Evolutionary conservation across 2,888 invertebrate genomes (phyloP).

Genomic region (Zaprionus bogoriensis): DNA sequence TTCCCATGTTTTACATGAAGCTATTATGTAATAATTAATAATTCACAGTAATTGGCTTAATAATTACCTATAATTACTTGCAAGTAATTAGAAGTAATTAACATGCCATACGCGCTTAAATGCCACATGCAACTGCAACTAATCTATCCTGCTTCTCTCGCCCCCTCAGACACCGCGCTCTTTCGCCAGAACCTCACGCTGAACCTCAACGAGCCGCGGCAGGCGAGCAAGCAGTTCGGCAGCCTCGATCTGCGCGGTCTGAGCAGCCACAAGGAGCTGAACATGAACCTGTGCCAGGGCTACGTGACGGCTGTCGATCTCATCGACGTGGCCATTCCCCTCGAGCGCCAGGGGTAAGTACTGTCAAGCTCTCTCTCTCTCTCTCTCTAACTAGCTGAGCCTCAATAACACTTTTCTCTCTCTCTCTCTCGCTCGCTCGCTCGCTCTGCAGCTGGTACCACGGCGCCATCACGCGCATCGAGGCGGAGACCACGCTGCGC

Average conservation of each 20-base stretch:
- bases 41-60: too few relatives aligned
- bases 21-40: too few relatives aligned
- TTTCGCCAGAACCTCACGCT: constrained; percentile 89
- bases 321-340: constrained; percentile 91
- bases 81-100: background rate
- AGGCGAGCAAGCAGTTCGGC: constrained; percentile 80
- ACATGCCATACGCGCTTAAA: background rate
- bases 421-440: background rate
- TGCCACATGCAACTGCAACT: too few relatives aligned
- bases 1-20: too few relatives aligned
- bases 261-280: constrained; percentile 85
- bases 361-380: too few relatives aligned
- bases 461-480: constrained; percentile 94
- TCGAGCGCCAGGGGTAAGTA: constrained; percentile 93
- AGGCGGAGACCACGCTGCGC: constrained; percentile 94
- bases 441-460: constrained; percentile 99
- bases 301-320: constrained; percentile 87
- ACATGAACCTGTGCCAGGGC: constrained; percentile 87
- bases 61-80: background rate
- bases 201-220: constrained; percentile 86
- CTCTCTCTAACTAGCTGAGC: too few relatives aligned
- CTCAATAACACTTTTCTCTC: background rate
- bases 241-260: constrained; percentile 83
- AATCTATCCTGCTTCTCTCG: too few relatives aligned
- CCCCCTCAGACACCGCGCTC: constrained; percentile 83